phyloP scores from a whole-genome alignment of 2,113 vertebrate genomes.

The Panthera uncia region DNA sequence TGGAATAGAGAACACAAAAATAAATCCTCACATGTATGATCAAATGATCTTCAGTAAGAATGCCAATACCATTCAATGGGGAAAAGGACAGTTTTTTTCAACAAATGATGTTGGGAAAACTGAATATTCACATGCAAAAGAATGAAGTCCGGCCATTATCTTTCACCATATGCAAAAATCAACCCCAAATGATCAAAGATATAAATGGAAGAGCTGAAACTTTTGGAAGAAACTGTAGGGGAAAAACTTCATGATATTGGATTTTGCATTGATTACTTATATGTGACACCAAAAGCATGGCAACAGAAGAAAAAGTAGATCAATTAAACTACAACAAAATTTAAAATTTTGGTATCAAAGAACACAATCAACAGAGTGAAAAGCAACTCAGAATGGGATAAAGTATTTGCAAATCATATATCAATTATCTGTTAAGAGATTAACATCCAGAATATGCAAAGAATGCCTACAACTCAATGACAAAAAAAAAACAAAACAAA shows the following conservation, averaged over 20 bases:
- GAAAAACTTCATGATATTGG: not conserved
- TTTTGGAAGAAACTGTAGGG: not conserved
- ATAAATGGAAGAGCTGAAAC: conserved; percentile 2
- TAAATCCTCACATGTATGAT: not conserved
- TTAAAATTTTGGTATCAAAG: not conserved
- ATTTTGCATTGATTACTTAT: conserved; percentile 33
- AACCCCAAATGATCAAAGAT: conserved; percentile 21
- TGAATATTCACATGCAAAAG: not conserved
- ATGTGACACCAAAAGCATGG: not conserved
- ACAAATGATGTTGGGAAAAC: not conserved
- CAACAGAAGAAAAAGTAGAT: not conserved
- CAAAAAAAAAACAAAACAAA: not conserved
- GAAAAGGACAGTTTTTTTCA: not conserved
- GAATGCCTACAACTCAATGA: not conserved
- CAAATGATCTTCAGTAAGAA: not conserved
- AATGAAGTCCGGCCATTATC: not conserved
- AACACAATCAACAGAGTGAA: not conserved
- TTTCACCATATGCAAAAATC: not conserved
- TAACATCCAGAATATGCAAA: conserved; percentile 15
- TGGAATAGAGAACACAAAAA: not conserved
- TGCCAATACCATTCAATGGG: not conserved
- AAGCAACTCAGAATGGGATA: not conserved
- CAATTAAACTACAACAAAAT: not conserved
- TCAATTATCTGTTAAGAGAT: not conserved
- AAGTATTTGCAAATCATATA: not conserved